A percentile compares a stretch with the other conserved stretches of the same genome.
Conservation (phyloP, 2,888 invertebrate genomes). For the Conus canariensis region DNA sequence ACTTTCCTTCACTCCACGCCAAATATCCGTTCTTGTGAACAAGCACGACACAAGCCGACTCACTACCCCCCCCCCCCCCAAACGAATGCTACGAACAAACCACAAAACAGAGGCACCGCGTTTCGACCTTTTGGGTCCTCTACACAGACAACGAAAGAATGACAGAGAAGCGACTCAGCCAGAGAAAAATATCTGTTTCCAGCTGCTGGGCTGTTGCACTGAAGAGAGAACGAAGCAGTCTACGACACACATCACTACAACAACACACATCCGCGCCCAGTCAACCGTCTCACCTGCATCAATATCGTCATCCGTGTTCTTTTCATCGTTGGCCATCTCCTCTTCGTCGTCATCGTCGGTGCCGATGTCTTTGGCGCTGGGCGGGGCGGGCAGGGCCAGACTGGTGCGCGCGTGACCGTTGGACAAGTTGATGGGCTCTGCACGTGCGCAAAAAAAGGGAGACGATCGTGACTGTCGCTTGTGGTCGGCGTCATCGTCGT, state of each 20-base stretch:
- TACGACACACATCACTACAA: background rate
- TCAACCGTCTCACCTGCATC: slow-evolving; percentile 55
- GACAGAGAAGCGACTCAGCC: background rate
- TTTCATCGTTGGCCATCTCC: slow-evolving; percentile 63
- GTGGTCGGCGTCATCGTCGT: background rate
- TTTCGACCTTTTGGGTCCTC: too few relatives aligned
- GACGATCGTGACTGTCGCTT: too few relatives aligned
- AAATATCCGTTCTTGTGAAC: too few relatives aligned
- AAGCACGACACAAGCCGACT: too few relatives aligned
- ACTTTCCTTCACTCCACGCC: too few relatives aligned
- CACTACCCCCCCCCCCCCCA: too few relatives aligned
- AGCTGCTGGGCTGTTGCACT: too few relatives aligned
- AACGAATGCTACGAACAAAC: too few relatives aligned
- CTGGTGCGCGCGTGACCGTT: slow-evolving; percentile 16
- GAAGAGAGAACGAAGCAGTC: too few relatives aligned
- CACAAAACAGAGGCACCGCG: background rate
- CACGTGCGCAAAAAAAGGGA: background rate
- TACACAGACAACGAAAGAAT: background rate
- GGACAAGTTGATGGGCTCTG: slow-evolving; percentile 34
- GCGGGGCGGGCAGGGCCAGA: background rate
- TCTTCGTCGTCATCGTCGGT: slow-evolving; percentile 53
- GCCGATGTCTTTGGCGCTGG: slow-evolving; percentile 50
- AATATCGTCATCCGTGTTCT: slow-evolving; percentile 74
- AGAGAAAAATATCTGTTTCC: background rate
- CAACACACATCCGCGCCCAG: background rate